Conservation (phyloP, 2,888 invertebrate genomes). For the Cynaeus angustus region DNA sequence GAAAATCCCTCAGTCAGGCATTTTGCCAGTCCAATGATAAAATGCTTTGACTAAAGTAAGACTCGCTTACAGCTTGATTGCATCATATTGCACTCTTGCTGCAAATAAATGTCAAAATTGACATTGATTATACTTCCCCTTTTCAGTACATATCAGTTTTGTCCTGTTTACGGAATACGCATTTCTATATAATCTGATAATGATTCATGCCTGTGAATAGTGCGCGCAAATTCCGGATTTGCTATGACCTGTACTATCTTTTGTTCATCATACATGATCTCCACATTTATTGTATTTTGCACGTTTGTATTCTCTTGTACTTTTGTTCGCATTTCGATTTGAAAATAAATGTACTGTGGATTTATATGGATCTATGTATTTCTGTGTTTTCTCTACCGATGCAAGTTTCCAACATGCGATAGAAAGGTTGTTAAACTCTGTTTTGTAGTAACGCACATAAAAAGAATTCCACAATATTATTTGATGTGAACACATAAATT, state of each 20-base stretch:
- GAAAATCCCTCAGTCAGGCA: conserved; percentile 4
- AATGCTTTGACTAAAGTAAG: conserved; percentile 1
- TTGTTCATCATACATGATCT: background rate
- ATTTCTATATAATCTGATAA: conserved; percentile 6
- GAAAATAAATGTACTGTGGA: too few species aligned
- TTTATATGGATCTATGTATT: too few species aligned
- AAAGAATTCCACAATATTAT: background rate
- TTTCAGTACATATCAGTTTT: background rate
- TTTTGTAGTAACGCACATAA: too few species aligned
- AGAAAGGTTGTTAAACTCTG: too few species aligned
- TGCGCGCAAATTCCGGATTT: background rate
- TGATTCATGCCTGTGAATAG: background rate
- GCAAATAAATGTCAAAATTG: conserved; percentile 7
- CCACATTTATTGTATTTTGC: background rate
- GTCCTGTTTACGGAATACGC: background rate
- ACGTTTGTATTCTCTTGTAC: background rate
- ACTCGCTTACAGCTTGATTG: background rate
- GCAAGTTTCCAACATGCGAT: too few species aligned
- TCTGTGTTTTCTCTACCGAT: too few species aligned
- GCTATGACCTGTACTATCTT: background rate
- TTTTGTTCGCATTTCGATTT: too few species aligned
- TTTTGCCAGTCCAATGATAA: conserved; percentile 1
- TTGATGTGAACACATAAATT: background rate
- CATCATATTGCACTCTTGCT: background rate
- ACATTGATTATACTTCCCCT: background rate